Conservation (phyloP, 2,888 invertebrate genomes). For the Selenia dentaria region DNA sequence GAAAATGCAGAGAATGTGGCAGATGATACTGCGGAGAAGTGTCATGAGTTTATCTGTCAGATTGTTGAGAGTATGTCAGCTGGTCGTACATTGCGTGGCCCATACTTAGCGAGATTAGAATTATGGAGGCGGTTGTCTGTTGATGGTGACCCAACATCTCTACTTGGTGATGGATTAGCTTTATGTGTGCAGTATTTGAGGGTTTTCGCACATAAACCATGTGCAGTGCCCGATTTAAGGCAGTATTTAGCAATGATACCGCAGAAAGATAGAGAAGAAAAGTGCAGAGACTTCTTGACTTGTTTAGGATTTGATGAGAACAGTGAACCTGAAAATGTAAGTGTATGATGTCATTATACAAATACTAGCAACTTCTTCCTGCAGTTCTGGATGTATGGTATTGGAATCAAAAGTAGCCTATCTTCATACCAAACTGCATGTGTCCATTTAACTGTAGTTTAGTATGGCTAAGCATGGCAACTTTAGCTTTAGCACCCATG, state of each 20-base stretch:
- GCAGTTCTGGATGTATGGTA: too few species aligned
- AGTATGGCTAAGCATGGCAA: too few species aligned
- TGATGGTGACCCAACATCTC: slow-evolving; percentile 76
- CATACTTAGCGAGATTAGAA: slow-evolving; percentile 93
- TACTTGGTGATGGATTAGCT: slow-evolving; percentile 87
- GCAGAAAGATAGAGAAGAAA: slow-evolving; percentile 83
- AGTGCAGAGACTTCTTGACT: slow-evolving; percentile 84
- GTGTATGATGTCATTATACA: too few species aligned
- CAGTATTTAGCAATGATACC: slow-evolving; percentile 90
- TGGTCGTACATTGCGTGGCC: slow-evolving; percentile 87
- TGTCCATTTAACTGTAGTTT: too few species aligned
- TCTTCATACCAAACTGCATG: too few species aligned
- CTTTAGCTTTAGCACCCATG: too few species aligned
- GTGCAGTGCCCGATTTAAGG: slow-evolving; percentile 93
- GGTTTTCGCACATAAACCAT: slow-evolving; percentile 94
- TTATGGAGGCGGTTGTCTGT: slow-evolving; percentile 86
- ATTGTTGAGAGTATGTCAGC: slow-evolving; percentile 77
- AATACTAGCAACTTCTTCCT: too few species aligned
- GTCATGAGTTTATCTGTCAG: slow-evolving; percentile 73
- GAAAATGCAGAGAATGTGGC: slow-evolving; percentile 37
- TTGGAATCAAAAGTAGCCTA: too few species aligned
- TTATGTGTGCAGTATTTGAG: slow-evolving; percentile 91
- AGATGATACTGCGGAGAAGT: slow-evolving; percentile 75
- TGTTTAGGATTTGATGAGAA: slow-evolving; percentile 87
- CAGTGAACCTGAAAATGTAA: slow-evolving; percentile 86